Conservation (phyloP, 2,797 vertebrate genomes). For the Sebastes nivosus region DNA sequence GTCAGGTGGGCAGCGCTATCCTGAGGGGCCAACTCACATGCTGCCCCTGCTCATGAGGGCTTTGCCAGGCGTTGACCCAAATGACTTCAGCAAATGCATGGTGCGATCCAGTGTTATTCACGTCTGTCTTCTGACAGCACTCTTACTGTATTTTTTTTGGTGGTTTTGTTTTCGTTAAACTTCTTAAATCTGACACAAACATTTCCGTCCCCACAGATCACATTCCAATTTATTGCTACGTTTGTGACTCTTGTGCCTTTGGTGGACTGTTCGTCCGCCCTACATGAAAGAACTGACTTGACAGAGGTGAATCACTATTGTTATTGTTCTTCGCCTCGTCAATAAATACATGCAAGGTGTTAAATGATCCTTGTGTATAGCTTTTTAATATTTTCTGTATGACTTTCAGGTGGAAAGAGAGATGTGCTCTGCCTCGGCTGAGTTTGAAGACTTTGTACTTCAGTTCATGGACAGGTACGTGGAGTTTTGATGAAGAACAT, state of each 20-base stretch:
- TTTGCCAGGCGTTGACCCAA: constrained; percentile 96
- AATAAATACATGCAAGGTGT: not conserved
- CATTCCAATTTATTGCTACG: constrained; percentile 99
- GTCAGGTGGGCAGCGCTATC: constrained; percentile 90
- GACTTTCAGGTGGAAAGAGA: constrained; percentile 90
- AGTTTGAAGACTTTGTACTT: constrained; percentile 98
- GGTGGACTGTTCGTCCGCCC: constrained; percentile 95
- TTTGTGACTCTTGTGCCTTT: constrained; percentile 99
- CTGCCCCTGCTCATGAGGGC: constrained; percentile 97
- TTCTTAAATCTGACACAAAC: not conserved
- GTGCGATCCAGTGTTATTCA: constrained; percentile 75
- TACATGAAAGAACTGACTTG: constrained; percentile 91
- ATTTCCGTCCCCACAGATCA: constrained; percentile 84
- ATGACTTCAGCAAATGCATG: constrained; percentile 99
- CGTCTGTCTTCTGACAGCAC: not conserved
- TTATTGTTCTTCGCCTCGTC: not conserved
- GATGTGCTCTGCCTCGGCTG: constrained; percentile 94
- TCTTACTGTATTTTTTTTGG: not conserved
- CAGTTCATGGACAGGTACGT: constrained; percentile 96
- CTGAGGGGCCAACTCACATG: constrained; percentile 97
- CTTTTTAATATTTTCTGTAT: not conserved
- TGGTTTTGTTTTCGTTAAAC: not conserved
- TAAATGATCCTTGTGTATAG: not conserved
- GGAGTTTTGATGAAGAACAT: not conserved
- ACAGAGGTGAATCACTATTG: constrained; percentile 85